Base-by-base conservation (phyloP, 2,888 invertebrate species). In the Agonopterix heracliana region DNA sequence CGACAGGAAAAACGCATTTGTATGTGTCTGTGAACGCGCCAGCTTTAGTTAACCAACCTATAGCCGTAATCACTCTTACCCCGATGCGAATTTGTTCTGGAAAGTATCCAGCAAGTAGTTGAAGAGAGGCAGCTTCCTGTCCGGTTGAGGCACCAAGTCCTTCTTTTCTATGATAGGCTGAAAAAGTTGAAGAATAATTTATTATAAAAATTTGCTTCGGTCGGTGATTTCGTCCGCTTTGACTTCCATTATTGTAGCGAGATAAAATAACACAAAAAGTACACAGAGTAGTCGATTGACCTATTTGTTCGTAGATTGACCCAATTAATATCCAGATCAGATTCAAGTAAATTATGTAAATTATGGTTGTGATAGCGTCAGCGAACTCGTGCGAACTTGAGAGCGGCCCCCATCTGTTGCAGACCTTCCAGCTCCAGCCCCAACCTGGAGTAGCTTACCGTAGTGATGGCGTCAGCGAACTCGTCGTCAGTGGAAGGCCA, bases 341-440 rank as follows among this genome's bases (percentile, higher is more conserved):
- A n/a, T n/a, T n/a, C n/a, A n/a, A n/a, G n/a, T n/a, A n/a, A n/a
- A n/a, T n/a, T n/a, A n/a, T n/a, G 14, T 26, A 26, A 45, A 55
- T 43, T 68, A 91, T 91, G 54, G 90, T 90, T n/a, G 91, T 90
- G 54, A 90, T 74, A 4, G 90, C 90, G 62, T 91, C 91, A 10
- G 84, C 76, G 50, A 90, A 90, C 53, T 91, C 90, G 43, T 90
- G 83, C 82, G 8, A 89, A 89, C 38, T 68, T 73, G 38, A 74
- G 51, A 0, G 74, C 68, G 10, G 73, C 69, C 2, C 78, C 78
- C 68, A 76, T 72, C 47, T 76, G 78, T 45, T 79, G 74, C 36
- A 83, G 62, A 4, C 68, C 68, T 44, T 81, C 80, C 47, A 80
- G 55, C 44, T 81, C 83, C 36, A 14, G 14, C 14, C 14, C 14